Conservation (phyloP, 2,797 vertebrate genomes). For the Eptatretus atami region DNA sequence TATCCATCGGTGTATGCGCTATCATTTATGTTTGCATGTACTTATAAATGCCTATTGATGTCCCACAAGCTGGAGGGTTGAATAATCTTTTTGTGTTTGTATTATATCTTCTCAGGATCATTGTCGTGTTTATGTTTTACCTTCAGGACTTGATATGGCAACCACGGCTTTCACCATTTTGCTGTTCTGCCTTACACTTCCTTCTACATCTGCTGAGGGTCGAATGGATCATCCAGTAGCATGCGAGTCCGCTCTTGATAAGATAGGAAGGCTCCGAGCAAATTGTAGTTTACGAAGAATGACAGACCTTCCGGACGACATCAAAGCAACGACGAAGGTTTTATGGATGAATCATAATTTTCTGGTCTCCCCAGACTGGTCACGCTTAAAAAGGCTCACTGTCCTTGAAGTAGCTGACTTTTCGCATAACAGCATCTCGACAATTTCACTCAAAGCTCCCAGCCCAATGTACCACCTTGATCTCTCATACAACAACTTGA, state of each 20-base stretch:
- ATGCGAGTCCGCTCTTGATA: background rate
- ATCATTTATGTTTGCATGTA: too few species aligned
- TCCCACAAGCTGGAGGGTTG: too few species aligned
- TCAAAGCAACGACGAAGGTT: background rate
- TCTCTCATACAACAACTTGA: background rate
- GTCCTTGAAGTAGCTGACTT: background rate
- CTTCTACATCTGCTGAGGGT: too few species aligned
- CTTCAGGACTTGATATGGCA: too few species aligned
- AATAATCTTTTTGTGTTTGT: too few species aligned
- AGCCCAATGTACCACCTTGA: background rate
- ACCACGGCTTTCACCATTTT: too few species aligned
- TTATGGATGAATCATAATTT: background rate
- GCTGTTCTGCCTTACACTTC: too few species aligned
- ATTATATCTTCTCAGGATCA: too few species aligned
- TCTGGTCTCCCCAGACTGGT: background rate
- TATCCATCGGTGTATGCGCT: too few species aligned
- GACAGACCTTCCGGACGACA: background rate
- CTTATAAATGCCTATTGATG: too few species aligned
- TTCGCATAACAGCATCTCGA: background rate
- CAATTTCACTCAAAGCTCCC: background rate
- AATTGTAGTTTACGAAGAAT: background rate
- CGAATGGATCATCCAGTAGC: too few species aligned
- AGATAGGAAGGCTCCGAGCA: conserved; percentile 3
- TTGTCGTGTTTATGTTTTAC: too few species aligned
- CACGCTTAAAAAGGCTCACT: background rate